Conservation (phyloP, 2,797 vertebrate genomes). For the Nannoperca obscura region DNA sequence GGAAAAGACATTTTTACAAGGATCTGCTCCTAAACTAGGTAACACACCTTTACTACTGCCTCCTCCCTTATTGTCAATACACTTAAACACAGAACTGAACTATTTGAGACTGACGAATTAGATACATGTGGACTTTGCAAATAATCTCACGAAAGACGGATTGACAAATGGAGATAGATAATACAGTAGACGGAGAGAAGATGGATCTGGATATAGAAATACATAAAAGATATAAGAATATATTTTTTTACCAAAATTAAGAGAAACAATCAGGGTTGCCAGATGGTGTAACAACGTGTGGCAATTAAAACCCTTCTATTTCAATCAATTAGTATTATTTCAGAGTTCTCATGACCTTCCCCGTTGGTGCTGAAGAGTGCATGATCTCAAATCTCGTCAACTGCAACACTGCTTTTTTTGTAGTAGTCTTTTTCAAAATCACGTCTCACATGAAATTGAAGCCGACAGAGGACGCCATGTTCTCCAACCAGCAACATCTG, state of each 20-base stretch:
- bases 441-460: not conserved
- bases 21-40: not conserved
- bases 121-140: not conserved
- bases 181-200: not conserved
- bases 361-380: not conserved
- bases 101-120: not conserved
- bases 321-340: not conserved
- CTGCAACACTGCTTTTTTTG: not conserved
- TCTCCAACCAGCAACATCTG: too few species aligned
- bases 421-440: not conserved
- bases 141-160: not conserved
- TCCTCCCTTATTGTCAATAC: not conserved
- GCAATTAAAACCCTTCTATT: not conserved
- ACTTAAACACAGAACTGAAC: not conserved
- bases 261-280: not conserved
- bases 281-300: not conserved
- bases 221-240: too few species aligned
- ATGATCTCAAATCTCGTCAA: not conserved
- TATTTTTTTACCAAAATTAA: not conserved
- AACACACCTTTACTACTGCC: slow-evolving; percentile 1
- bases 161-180: not conserved
- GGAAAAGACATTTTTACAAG: not conserved
- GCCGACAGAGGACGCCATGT: too few species aligned
- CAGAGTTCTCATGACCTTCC: not conserved
- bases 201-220: too few species aligned